phyloP scores from a whole-genome alignment of 2,888 invertebrate genomes.

The Polyommatus iphigenia region DNA sequence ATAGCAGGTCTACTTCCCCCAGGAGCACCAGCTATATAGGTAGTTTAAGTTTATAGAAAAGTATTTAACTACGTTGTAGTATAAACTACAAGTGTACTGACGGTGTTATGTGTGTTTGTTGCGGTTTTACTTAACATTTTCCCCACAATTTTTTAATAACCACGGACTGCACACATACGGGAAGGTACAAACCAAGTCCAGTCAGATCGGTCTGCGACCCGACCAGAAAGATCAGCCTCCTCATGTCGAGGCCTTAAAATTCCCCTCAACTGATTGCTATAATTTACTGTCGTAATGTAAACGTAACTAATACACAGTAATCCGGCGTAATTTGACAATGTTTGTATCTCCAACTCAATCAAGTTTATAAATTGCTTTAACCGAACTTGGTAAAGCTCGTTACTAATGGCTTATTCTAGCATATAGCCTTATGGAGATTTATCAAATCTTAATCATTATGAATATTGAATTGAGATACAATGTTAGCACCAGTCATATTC shows the following conservation, averaged over 20 bases:
- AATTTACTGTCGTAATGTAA: not conserved
- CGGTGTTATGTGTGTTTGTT: no score
- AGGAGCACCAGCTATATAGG: no score
- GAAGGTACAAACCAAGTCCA: not conserved
- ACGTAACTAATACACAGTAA: not conserved
- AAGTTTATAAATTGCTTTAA: constrained; percentile 3
- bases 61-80: no score
- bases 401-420: not conserved
- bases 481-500: no score
- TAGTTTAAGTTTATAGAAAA: no score
- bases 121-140: no score
- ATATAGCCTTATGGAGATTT: not conserved
- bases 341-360: not conserved
- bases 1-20: no score
- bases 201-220: not conserved
- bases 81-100: no score
- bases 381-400: not conserved
- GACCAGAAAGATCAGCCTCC: not conserved
- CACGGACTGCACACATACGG: no score
- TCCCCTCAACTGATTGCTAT: not conserved
- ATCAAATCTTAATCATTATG: not conserved
- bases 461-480: constrained; percentile 1
- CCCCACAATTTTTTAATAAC: no score
- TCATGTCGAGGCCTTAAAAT: not conserved
- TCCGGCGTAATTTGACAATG: not conserved